These are phyloP conservation scores for Solenodon paradoxus DNA, from an alignment of 2,113 vertebrate species.

Conservation along the genomic window DNA sequence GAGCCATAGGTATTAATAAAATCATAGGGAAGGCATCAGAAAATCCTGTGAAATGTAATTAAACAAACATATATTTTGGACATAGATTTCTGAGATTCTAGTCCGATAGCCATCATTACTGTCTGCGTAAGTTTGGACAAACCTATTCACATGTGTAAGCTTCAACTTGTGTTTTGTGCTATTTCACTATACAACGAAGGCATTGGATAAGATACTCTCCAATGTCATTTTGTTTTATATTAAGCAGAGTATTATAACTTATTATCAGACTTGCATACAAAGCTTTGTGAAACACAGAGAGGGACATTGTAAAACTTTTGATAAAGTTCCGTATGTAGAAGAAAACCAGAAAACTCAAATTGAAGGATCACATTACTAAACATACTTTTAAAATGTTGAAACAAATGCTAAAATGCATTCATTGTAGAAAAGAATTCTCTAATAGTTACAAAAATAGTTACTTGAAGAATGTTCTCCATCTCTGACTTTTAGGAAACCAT, in stretches of 20 bases:
- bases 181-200: background rate
- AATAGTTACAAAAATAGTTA: background rate
- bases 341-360: background rate
- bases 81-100: background rate
- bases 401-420: background rate
- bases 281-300: background rate
- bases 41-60: background rate
- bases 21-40: background rate
- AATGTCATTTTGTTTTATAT: background rate
- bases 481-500: background rate
- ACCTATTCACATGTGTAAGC: background rate
- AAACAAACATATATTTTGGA: background rate
- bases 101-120: background rate
- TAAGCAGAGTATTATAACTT: background rate
- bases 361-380: background rate
- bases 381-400: background rate
- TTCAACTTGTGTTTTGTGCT: background rate
- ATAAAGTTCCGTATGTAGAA: background rate
- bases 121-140: background rate
- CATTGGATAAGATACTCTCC: background rate
- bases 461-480: background rate
- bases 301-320: background rate
- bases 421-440: background rate
- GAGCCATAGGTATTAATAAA: background rate
- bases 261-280: background rate